These are phyloP conservation scores for Dinothrombium tinctorium DNA, from an alignment of 1,140 invertebrate species.

Conservation along the genomic window DNA sequence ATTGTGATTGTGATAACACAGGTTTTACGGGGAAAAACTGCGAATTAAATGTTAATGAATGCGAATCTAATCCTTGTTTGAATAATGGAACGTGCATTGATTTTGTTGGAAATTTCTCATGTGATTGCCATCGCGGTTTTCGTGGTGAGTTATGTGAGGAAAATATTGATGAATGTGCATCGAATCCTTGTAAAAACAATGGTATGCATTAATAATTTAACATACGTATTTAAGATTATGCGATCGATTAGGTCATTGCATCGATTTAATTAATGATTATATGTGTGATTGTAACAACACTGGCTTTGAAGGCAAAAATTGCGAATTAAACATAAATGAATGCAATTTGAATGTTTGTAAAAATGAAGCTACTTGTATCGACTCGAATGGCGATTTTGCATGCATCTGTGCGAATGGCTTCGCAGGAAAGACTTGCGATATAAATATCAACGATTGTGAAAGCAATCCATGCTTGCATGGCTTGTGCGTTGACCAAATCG, in stretches of 20 bases:
- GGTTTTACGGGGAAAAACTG: slow-evolving; percentile 47
- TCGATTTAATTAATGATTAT: slow-evolving; percentile 9
- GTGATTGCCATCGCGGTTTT: slow-evolving; percentile 68
- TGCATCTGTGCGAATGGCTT: slow-evolving; percentile 10
- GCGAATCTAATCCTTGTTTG: slow-evolving; percentile 52
- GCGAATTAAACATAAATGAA: slow-evolving; percentile 73
- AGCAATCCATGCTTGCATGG: slow-evolving; percentile 28
- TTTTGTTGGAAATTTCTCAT: slow-evolving; percentile 72
- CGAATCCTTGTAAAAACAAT: slow-evolving; percentile 68
- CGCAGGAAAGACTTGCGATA: slow-evolving; percentile 21
- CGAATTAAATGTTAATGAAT: slow-evolving; percentile 15
- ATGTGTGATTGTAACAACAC: slow-evolving; percentile 21
- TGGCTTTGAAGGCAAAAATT: slow-evolving; percentile 64
- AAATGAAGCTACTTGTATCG: slow-evolving; percentile 82
- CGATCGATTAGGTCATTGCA: too few relatives aligned
- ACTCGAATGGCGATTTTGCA: slow-evolving; percentile 28
- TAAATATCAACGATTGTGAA: slow-evolving; percentile 36
- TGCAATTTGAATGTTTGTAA: slow-evolving; percentile 56
- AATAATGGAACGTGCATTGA: slow-evolving; percentile 79
- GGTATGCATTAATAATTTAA: too few relatives aligned
- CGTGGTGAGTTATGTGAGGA: slow-evolving; percentile 78
- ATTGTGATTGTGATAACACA: slow-evolving; percentile 21
- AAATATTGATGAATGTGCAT: slow-evolving; percentile 50
- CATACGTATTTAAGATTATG: too few relatives aligned
- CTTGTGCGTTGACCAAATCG: slow-evolving; percentile 17